Evolutionary conservation across 2,888 invertebrate species (phyloP), one percentile per base, ranked within the genome.

Genomic region (Cetonia aurata): DNA sequence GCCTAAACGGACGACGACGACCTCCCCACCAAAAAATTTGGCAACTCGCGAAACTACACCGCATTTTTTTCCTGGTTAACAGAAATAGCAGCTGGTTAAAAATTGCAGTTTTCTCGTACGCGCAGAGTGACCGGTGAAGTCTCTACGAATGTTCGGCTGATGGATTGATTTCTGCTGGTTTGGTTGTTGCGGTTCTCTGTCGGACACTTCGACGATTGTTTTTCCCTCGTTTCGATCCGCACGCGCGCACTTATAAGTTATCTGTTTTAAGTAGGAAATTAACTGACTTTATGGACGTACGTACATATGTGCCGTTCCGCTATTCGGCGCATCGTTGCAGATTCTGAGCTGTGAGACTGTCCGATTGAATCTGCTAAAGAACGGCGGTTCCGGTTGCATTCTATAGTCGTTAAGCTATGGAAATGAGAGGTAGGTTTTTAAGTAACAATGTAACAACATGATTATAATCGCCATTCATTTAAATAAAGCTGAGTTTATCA

Each of bases 11-110:
- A 25, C 25, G 25, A 25, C 25, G 25, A 25, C 25, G 25, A 25
- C 25, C 62, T 42, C 62, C 62, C 62, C 62, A 62, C 62, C 62
- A 75, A 76, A 74, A 73, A 80, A 75, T 83, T 83, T 82, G 82
- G 83, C 83, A 82, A 82, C 79, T 81, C 80, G 82, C 79, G 79
- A 79, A 76, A 79, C 79, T 79, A 77, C 76, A n/a, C 60, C 77
- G 80, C 80, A 82, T 83, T 83, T 83, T n/a, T 83, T 84, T 83
- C 83, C 83, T 83, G 83, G 83, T 83, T 83, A 80, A 82, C 82
- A 81, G 83, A 83, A 83, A 82, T 83, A 83, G 82, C 80, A 81
- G 80, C 81, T 80, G 83, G 81, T 57, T 79, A 80, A 79, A 81
- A 77, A 81, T 75, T 75, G 74, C 75, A 75, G 73, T 75, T 73